Evolutionary conservation across 2,888 invertebrate genomes (phyloP).

Genomic region (Heliconius aoede): DNA sequence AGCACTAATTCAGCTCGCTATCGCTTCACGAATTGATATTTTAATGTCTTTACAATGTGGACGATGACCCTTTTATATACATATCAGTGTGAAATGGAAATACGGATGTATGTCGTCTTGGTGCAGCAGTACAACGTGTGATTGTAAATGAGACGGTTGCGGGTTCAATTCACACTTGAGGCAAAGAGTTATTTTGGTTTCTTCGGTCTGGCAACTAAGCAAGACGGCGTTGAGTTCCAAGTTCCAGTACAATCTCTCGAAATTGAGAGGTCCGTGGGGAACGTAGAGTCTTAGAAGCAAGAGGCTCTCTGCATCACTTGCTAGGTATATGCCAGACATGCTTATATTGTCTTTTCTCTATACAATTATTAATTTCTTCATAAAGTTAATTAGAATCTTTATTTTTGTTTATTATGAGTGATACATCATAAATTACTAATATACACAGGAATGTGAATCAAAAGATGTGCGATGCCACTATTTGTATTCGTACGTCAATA

Average conservation of each 20-base stretch:
- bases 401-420: neutral
- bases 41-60: slow-evolving; percentile 32
- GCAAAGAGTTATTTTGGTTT: neutral
- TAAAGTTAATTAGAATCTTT: neutral
- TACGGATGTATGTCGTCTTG: neutral
- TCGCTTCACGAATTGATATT: slow-evolving; percentile 50
- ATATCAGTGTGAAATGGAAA: neutral
- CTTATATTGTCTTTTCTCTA: too few relatives aligned
- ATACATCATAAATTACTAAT: neutral
- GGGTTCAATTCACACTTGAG: neutral
- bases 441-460: neutral
- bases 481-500: neutral
- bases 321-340: too few relatives aligned
- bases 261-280: too few relatives aligned
- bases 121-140: neutral
- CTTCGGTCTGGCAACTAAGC: neutral
- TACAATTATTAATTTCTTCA: too few relatives aligned
- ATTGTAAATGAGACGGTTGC: neutral
- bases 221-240: neutral
- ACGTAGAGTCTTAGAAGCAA: too few relatives aligned
- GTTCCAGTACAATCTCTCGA: too few relatives aligned
- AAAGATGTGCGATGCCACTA: neutral
- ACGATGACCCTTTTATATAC: slow-evolving; percentile 29
- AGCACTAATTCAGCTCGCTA: slow-evolving; percentile 70
- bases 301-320: too few relatives aligned